Evolutionary conservation across 1,140 invertebrate species (phyloP), one percentile per base, ranked within the genome.

Genomic region (Sinonovacula constricta): DNA sequence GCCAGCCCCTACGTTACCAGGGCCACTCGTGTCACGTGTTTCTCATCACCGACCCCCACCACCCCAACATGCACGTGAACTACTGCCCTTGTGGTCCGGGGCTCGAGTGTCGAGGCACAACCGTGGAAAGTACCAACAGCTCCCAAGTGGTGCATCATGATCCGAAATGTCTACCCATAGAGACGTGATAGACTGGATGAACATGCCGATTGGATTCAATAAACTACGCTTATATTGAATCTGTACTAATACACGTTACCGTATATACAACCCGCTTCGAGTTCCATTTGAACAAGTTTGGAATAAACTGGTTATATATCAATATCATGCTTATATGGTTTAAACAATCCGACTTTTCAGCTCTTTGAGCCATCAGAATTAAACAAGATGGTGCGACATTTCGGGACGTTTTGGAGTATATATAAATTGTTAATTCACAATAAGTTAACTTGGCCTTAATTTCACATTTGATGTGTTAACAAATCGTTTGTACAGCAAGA

Each of bases 61-160:
- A 78, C 34, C 54, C 49, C 24, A 60, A 69, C 24, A 39, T 78
- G 39, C 67, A 78, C 26, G 66, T 70, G 45, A 60, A 68, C 31
- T 78, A 78, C 49, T 78, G 75, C 45, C 75, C 75, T 3, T 78
- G 75, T 60, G 66, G 26, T 7, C 45, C 68, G 2, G 75, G 75
- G n/a, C 66, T 78, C 1, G 75, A 69, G 39, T 78, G 75, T n/a
- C 45, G 75, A 33, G 75, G 75, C 24, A 78, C 75, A 2, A 69
- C 56, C 0, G 56, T 69, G 1, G 75, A 78, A 24, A 54, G 24
- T n/a, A 10, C 63, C 14, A 59, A 76, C 54, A 10, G 56, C 1
- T 45, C 36, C 10, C 54, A 78, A 34, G 54, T 49, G 2, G 56
- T 78, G 5, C 75, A 78, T 22, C 75, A 78, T 51, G 75, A 78